Percentiles rank a stretch among this genome's conserved stretches.
Evolutionary conservation across 1,140 invertebrate species (phyloP).

Genomic region (Nasonia vitripennis): DNA sequence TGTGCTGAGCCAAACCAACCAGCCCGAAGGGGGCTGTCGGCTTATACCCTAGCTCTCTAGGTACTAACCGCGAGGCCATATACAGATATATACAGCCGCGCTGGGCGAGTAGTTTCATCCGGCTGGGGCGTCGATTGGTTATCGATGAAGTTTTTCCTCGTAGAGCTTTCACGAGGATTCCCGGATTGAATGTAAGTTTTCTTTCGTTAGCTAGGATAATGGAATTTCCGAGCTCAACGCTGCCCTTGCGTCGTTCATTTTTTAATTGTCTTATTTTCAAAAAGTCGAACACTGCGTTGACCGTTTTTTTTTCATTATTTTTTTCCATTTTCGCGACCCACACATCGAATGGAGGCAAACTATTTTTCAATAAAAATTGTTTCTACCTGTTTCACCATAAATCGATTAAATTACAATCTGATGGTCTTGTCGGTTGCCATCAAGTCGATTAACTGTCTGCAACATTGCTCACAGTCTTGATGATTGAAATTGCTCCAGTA

Average conservation of each 20-base stretch:
- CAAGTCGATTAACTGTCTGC: too few relatives aligned
- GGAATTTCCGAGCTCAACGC: background rate
- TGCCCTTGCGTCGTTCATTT: background rate
- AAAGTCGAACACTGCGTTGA: background rate
- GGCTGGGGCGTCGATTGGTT: conserved; percentile 1
- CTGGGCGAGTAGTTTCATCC: background rate
- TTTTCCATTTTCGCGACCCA: background rate
- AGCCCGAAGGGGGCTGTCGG: background rate
- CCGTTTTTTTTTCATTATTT: background rate
- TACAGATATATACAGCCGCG: background rate
- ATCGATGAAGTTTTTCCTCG: conserved; percentile 8
- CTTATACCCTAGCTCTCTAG: background rate
- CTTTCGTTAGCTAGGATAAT: background rate
- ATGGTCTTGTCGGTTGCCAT: too few relatives aligned
- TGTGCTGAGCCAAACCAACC: background rate
- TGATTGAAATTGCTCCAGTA: too few relatives aligned
- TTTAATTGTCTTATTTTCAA: background rate
- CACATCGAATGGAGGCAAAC: background rate
- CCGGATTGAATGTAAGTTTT: background rate
- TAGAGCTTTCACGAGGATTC: conserved; percentile 1
- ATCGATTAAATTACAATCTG: too few relatives aligned
- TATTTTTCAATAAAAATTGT: too few relatives aligned
- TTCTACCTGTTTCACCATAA: too few relatives aligned
- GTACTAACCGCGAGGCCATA: background rate
- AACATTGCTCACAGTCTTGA: too few relatives aligned